Percentiles rank a stretch among this genome's conserved stretches.
phyloP scores from a whole-genome alignment of 2,113 vertebrate species.

The Bungarus multicinctus region DNA sequence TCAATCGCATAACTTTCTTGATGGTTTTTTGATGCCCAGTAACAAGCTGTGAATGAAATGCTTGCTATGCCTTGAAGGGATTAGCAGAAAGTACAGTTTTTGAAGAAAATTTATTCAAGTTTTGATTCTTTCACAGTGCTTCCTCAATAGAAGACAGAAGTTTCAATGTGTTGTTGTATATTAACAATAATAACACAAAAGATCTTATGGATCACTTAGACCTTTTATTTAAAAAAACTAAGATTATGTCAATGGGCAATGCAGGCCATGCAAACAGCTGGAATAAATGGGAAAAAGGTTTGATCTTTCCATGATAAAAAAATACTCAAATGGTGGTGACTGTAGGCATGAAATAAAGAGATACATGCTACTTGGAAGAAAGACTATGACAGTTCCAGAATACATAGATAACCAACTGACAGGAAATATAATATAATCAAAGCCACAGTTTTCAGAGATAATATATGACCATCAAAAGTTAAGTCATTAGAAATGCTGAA shows the following conservation, averaged over 20 bases:
- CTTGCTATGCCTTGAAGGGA: background rate
- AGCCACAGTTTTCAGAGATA: background rate
- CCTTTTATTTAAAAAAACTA: background rate
- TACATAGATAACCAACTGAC: background rate
- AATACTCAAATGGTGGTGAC: background rate
- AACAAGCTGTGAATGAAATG: background rate
- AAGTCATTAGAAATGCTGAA: background rate
- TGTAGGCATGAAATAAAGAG: background rate
- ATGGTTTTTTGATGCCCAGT: conserved; percentile 1
- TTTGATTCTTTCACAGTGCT: background rate
- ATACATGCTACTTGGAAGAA: background rate
- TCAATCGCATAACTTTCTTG: background rate
- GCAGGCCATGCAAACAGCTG: background rate
- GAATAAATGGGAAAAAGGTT: background rate
- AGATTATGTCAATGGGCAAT: background rate
- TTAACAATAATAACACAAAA: background rate
- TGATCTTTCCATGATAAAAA: background rate
- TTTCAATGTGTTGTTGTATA: background rate
- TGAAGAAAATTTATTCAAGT: background rate
- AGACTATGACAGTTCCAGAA: background rate
- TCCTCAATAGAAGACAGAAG: background rate
- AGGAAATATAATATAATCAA: background rate
- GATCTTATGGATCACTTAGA: background rate
- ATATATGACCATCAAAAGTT: background rate
- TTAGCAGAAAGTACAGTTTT: background rate